A percentile compares a stretch with the other conserved stretches of the same genome.
Evolutionary conservation across 2,113 vertebrate species (phyloP).

Genomic region (Bungarus multicinctus): DNA sequence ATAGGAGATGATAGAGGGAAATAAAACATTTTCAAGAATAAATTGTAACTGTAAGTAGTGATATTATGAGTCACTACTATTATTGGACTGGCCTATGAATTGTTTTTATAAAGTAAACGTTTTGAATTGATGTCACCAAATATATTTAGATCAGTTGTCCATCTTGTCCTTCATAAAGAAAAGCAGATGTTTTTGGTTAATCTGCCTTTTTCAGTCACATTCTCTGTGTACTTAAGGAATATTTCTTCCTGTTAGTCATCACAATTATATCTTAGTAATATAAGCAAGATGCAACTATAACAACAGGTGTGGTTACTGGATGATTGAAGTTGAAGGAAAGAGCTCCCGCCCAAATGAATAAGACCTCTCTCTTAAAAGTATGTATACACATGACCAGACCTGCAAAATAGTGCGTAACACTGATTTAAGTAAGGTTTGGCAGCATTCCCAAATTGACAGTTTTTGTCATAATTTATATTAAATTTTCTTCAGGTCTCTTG

Average conservation of each 20-base stretch:
- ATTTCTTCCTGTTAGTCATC: not conserved
- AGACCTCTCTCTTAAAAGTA: slow-evolving; percentile 12
- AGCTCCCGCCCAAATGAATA: slow-evolving; percentile 32
- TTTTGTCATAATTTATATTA: slow-evolving; percentile 13
- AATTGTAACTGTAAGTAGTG: not conserved
- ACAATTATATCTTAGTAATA: slow-evolving; percentile 19
- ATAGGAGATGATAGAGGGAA: not conserved
- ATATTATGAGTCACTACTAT: not conserved
- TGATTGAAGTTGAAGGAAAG: slow-evolving; percentile 47
- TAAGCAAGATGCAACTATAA: slow-evolving; percentile 22
- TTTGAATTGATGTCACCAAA: not conserved
- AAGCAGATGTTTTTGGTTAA: not conserved
- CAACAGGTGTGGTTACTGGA: slow-evolving; percentile 17
- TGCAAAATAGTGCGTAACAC: slow-evolving; percentile 20
- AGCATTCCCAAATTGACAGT: slow-evolving; percentile 42
- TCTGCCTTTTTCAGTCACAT: not conserved
- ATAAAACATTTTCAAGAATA: not conserved
- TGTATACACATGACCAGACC: slow-evolving; percentile 28
- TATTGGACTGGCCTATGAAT: not conserved
- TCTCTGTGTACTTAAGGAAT: not conserved
- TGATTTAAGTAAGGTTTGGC: slow-evolving; percentile 44
- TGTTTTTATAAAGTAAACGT: not conserved
- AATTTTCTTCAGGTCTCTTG: slow-evolving; percentile 18
- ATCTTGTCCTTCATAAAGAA: not conserved
- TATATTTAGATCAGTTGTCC: not conserved